phyloP scores from a whole-genome alignment of 2,113 vertebrate genomes.

The Gallinago paraguaiae region DNA sequence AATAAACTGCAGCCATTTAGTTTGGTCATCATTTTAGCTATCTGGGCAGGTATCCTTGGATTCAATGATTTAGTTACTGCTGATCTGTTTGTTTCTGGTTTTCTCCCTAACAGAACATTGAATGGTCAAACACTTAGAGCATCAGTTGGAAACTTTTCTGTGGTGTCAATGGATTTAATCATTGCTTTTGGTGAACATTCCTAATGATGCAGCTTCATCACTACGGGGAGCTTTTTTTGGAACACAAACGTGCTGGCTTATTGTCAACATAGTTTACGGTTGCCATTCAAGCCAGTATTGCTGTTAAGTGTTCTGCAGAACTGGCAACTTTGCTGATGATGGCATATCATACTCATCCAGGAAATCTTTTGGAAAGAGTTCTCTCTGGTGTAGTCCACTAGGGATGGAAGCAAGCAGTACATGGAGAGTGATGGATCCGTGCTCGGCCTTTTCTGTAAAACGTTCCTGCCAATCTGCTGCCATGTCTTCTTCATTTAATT shows the following conservation, averaged over 20 bases:
- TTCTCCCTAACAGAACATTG: neutral
- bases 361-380: neutral
- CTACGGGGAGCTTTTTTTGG: neutral
- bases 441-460: neutral
- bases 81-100: constrained; percentile 26
- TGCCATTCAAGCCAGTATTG: neutral
- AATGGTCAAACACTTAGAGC: neutral
- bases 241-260: neutral
- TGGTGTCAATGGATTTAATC: neutral
- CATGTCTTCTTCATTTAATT: neutral
- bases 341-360: neutral
- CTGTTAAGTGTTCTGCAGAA: neutral
- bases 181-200: neutral
- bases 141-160: neutral
- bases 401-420: fast-evolving
- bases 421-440: fast-evolving
- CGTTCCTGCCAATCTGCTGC: neutral
- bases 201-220: neutral
- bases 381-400: neutral
- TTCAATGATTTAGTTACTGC: neutral
- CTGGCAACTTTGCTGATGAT: neutral
- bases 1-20: neutral
- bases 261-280: neutral
- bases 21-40: neutral
- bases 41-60: neutral